Evolutionary conservation across 2,113 vertebrate species (phyloP).

Genomic region (Onychostoma macrolepis): DNA sequence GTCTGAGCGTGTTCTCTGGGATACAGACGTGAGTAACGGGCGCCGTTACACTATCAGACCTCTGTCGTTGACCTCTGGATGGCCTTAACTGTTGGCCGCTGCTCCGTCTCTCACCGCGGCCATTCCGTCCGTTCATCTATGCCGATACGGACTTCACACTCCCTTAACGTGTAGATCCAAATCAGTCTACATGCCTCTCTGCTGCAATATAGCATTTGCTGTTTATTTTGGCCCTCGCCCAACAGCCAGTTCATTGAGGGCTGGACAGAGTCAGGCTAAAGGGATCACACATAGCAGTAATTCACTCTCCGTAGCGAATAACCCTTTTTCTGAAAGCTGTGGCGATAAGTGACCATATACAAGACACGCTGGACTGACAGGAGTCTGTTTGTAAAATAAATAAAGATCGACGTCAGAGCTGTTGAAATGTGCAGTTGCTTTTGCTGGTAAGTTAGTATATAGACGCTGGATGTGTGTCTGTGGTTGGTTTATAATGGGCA

Average conservation of each 20-base stretch:
- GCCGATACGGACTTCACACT: conserved; percentile 34
- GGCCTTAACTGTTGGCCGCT: conserved; percentile 15
- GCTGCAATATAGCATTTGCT: conserved; percentile 16
- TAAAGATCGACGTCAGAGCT: background rate
- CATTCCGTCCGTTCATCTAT: conserved; percentile 34
- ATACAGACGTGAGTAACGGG: conserved; percentile 15
- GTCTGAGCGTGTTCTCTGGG: conserved; percentile 13
- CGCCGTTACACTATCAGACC: conserved; percentile 26
- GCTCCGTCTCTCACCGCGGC: conserved; percentile 13
- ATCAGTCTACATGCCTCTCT: conserved; percentile 34
- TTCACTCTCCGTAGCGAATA: background rate
- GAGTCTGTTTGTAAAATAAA: conserved; percentile 42
- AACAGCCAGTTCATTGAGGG: conserved; percentile 17
- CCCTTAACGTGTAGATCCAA: conserved; percentile 36
- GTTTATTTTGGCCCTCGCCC: conserved; percentile 43
- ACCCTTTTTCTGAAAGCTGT: conserved; percentile 16
- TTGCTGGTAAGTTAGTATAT: background rate
- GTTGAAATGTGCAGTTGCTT: background rate
- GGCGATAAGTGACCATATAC: conserved; percentile 9
- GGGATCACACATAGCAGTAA: background rate
- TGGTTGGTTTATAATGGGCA: background rate
- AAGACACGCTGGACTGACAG: conserved; percentile 15
- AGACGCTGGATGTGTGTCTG: background rate
- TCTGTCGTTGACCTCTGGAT: conserved; percentile 41
- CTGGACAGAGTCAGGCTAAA: conserved; percentile 2